Percentiles rank a stretch among this genome's conserved stretches.
phyloP scores from a whole-genome alignment of 2,797 vertebrate genomes.

The Neomorphus geoffroyi region DNA sequence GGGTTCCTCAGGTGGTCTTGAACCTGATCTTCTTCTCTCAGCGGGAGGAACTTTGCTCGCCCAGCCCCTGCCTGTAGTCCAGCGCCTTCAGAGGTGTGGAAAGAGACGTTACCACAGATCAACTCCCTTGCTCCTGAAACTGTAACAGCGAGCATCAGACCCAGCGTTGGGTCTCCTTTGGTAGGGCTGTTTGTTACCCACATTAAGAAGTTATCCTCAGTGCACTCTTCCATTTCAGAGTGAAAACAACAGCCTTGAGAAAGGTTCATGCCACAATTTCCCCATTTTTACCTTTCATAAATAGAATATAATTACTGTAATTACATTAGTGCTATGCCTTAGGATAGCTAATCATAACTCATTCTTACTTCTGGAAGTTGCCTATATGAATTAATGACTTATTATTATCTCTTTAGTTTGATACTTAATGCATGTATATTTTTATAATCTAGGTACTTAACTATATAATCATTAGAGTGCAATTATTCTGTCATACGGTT shows the following conservation, averaged over 20 bases:
- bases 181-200: too few species aligned
- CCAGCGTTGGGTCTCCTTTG: too few species aligned
- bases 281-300: slow-evolving; percentile 35
- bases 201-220: too few species aligned
- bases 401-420: slow-evolving; percentile 65
- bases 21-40: too few species aligned
- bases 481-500: slow-evolving; percentile 62
- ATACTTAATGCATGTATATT: slow-evolving; percentile 62
- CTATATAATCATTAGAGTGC: slow-evolving; percentile 62
- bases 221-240: neutral
- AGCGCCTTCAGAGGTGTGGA: too few species aligned
- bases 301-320: slow-evolving; percentile 60
- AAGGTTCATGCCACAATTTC: slow-evolving; percentile 11
- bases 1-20: too few species aligned
- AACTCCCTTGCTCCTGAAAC: too few species aligned
- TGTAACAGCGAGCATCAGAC: too few species aligned
- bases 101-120: too few species aligned
- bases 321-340: slow-evolving; percentile 54
- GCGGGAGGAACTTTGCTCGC: too few species aligned
- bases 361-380: slow-evolving; percentile 63
- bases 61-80: too few species aligned
- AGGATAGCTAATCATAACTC: slow-evolving; percentile 60
- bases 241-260: slow-evolving; percentile 37
- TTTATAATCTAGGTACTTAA: slow-evolving; percentile 63
- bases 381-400: slow-evolving; percentile 63